Evolutionary conservation across 1,140 invertebrate genomes (phyloP), one percentile per base, ranked within the genome.

Genomic region (Drosophila mojavensis): DNA sequence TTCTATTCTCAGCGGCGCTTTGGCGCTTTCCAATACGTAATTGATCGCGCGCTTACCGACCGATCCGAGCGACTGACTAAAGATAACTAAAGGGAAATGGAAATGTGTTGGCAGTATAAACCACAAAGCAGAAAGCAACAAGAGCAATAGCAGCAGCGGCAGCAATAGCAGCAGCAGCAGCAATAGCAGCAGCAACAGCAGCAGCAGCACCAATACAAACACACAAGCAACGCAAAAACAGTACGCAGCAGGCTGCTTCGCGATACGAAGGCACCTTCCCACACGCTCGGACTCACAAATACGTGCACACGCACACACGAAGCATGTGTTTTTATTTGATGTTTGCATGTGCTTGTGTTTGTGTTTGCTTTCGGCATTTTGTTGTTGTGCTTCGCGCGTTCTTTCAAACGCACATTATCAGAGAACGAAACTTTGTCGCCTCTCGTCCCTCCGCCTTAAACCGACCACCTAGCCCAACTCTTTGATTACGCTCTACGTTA

Each of bases 71-170:
- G 79, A 77, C 79, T 78, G 83, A 71, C 83, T 86, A 78, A 86
- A 79, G 79, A 83, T 83, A 83, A 86, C 83, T 86, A 72, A 86
- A 75, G 83, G 75, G 83, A 86, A 86, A 86, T 86, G 79, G 65
- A 75, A 86, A 88, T 88, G 82, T 83, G 79, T 79, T 89, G 73
- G 76, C 77, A 88, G 83, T 89, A 89, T 83, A 88, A 89, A 89
- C 83, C 84, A 75, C 83, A 76, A 81, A 69, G 83, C 79, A 88
- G 62, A 82, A 75, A 66, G 61, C 68, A 77, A 58, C 63, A 72
- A 41, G 62, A 82, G 75, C 73, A 59, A 10, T 48, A 58, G 7
- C 50, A 53, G 45, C 69, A 28, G 47, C 39, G 65, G 39, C 69
- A 67, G 17, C 53, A 17, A 17, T 17, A 59, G 54, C 70, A 54